These are phyloP conservation scores for Epistrophella euchroma DNA, from an alignment of 2,888 invertebrate species.

Conservation along the genomic window DNA sequence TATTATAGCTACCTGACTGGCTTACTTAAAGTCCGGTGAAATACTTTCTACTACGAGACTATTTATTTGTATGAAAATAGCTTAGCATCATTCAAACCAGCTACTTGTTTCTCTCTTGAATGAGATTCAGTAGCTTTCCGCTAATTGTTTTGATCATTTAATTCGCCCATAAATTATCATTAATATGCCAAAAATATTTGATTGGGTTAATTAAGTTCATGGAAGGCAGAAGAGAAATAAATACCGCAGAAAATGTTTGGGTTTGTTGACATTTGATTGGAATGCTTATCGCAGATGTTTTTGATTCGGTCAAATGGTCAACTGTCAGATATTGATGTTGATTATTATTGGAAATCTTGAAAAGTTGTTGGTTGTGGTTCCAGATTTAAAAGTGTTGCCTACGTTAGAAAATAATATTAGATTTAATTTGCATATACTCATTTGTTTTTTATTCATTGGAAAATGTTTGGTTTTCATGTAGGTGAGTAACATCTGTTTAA, in stretches of 20 bases:
- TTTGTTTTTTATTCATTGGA: too few species aligned
- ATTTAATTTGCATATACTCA: too few species aligned
- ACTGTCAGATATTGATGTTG: background rate
- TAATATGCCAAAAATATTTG: conserved; percentile 56
- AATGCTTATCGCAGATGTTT: conserved; percentile 2
- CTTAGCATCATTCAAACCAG: background rate
- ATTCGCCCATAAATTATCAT: background rate
- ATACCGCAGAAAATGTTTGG: conserved; percentile 10
- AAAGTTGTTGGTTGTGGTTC: background rate
- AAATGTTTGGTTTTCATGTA: too few species aligned
- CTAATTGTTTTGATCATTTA: conserved; percentile 21
- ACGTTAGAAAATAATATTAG: background rate
- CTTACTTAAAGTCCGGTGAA: conserved; percentile 28
- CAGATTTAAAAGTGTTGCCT: background rate
- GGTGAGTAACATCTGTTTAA: too few species aligned
- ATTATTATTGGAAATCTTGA: background rate
- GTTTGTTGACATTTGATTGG: conserved; percentile 29
- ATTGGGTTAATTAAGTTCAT: conserved; percentile 47
- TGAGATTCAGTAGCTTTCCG: conserved; percentile 41
- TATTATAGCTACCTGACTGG: conserved; percentile 6
- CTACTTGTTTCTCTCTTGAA: conserved; percentile 15
- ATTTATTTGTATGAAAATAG: conserved; percentile 31
- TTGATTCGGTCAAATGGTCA: conserved; percentile 8
- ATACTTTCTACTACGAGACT: conserved; percentile 57
- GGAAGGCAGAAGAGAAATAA: conserved; percentile 1